Evolutionary conservation across 1,140 invertebrate species (phyloP), one percentile per base, ranked within the genome.

Genomic region (Glossosoma conforme): DNA sequence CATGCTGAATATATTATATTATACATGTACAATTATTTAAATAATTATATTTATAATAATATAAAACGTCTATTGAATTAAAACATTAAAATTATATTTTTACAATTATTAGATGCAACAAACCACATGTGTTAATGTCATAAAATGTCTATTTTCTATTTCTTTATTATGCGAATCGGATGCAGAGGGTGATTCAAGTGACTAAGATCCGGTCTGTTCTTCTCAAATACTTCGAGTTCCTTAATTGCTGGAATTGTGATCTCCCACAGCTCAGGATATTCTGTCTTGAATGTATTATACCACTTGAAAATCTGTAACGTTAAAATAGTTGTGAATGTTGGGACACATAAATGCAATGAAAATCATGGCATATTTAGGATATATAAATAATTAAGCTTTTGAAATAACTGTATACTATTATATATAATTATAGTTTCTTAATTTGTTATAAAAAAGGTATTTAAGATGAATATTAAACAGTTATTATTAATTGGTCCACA

Each of bases 101-200:
- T 30, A 37, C 11, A 15, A 9, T 9, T 21, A 21, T 47, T 13
- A 24, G 21, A 11, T 37, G 36, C 24, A 9, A 15, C 21, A 21
- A 4, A 41, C 8, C 2, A n/a, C n/a, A n/a, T n/a, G n/a, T n/a
- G n/a, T n/a, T n/a, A n/a, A n/a, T n/a, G n/a, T n/a, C n/a, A n/a
- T n/a, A 36, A 36, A 8, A 36, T 9, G 9, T 17, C 15, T n/a
- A n/a, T 20, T 14, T 19, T 44, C 54, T 51, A 56, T 32, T 59
- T 59, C 20, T 52, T 56, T 13, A 54, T 54, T 66, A 76, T 80
- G 49, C 81, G 70, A 13, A 79, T 65, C 15, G 83, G 83, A 72
- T 86, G 82, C 52, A 85, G 78, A n/a, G 84, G 84, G 67, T 87
- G 83, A 24, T 77, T 68, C 67, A 86, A 72, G 52, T 78, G 66